phyloP scores from a whole-genome alignment of 2,888 invertebrate genomes.

The Amitus sp. region DNA sequence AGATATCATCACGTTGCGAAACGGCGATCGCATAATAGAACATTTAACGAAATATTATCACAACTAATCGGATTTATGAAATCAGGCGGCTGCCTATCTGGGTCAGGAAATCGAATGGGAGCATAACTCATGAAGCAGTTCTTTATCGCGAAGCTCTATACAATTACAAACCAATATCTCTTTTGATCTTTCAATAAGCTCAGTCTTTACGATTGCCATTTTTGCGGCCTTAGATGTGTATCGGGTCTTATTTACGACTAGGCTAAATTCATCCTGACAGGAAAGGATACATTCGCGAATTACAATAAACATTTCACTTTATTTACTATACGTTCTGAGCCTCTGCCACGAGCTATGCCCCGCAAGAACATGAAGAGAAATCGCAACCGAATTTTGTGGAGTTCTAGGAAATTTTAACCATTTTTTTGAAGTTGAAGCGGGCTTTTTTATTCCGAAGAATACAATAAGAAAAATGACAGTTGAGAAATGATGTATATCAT shows the following conservation, averaged over 20 bases:
- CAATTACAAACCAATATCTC: constrained; percentile 39
- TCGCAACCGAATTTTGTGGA: too few relatives aligned
- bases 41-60: constrained; percentile 37
- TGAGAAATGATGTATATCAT: too few relatives aligned
- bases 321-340: neutral
- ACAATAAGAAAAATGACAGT: too few relatives aligned
- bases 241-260: constrained; percentile 34
- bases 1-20: neutral
- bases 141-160: constrained; percentile 38
- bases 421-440: too few relatives aligned
- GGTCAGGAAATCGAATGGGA: constrained; percentile 38
- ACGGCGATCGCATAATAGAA: constrained; percentile 28
- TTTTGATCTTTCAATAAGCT: constrained; percentile 32
- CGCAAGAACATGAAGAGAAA: too few relatives aligned
- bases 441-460: too few relatives aligned
- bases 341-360: too few relatives aligned
- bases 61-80: constrained; percentile 38
- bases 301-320: neutral
- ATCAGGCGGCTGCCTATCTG: constrained; percentile 30
- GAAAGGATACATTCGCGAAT: too few relatives aligned
- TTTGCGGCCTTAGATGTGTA: constrained; percentile 32
- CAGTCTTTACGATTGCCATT: constrained; percentile 28
- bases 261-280: constrained; percentile 34
- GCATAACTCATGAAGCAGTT: constrained; percentile 38
- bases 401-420: too few relatives aligned